A percentile compares a stretch with the other conserved stretches of the same genome.
These are phyloP conservation scores for Charaxes varanes DNA, from an alignment of 1,140 invertebrate genomes.

Conservation along the genomic window DNA sequence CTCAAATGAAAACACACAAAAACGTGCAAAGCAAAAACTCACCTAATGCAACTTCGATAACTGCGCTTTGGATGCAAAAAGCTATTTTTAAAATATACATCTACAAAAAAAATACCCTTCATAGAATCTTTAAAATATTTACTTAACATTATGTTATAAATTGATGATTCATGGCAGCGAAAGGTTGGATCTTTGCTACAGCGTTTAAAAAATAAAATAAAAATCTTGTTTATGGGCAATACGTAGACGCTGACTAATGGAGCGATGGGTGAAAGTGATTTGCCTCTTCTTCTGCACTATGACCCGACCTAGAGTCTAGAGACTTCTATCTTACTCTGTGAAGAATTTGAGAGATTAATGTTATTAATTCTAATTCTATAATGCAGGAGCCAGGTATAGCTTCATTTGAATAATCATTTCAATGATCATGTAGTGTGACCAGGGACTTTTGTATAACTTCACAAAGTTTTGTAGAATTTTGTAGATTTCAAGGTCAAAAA, in stretches of 20 bases:
- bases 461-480: too few relatives aligned
- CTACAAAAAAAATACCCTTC: too few relatives aligned
- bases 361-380: too few relatives aligned
- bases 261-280: constrained; percentile 47
- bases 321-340: constrained; percentile 14
- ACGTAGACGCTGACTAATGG: constrained; percentile 44
- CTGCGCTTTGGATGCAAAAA: too few relatives aligned
- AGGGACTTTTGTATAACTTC: too few relatives aligned
- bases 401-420: too few relatives aligned
- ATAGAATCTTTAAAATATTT: too few relatives aligned
- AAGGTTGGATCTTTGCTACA: constrained; percentile 7
- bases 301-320: constrained; percentile 25
- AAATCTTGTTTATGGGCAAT: constrained; percentile 37
- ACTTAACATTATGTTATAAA: constrained; percentile 10
- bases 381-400: too few relatives aligned
- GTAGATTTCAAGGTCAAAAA: too few relatives aligned
- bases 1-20: constrained; percentile 50
- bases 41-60: constrained; percentile 38
- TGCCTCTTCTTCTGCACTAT: constrained; percentile 36
- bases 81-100: too few relatives aligned
- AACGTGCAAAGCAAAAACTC: constrained; percentile 46
- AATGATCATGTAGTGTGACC: too few relatives aligned
- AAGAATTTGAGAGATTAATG: not conserved
- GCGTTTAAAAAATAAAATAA: constrained; percentile 27
- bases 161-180: constrained; percentile 14